Base-by-base conservation (phyloP, 2,888 invertebrate species). In the Sinhomidia bicolor region DNA sequence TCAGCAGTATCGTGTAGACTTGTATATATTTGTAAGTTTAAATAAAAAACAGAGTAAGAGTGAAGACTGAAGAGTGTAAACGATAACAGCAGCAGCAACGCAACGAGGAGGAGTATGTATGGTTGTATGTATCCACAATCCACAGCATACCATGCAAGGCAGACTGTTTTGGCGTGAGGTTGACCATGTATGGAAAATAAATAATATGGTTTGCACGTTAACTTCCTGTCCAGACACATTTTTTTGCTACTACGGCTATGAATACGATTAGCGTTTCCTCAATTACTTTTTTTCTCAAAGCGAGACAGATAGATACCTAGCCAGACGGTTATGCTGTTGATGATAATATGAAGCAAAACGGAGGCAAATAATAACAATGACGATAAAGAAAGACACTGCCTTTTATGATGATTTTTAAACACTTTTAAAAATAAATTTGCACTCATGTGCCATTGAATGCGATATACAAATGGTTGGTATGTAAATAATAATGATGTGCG, bases 181-280 rank as follows among this genome's bases (percentile, higher is more conserved):
- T 81, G 26, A 23, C 10, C 44, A 71, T 71, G 44, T 41, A 80
- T 54, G 32, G 54, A 60, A 60, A 80, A 60, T 60, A 60, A 60
- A 60, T 60, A 60, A 57, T 47, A 82, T 26, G 47, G 57, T 68
- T 65, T 51, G 57, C 32, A 74, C 57, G 32, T 84, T 57, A 41
- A 74, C 82, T 81, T 87, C 87, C 87, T 87, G 87, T 87, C 87
- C 71, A 57, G 71, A n/a, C 47, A 54, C 29, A 51, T 1, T n/a
- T 71, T 32, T 83, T 84, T 57, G 47, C 9, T 76, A n/a, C 44
- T 76, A n/a, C 47, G 62, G 26, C 57, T 80, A 62, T 81, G 62
- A 62, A 81, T 81, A 68, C 32, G 82, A 82, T 68, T 82, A 82
- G 47, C 47, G 29, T 82, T 62, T 68, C 65, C 82, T 82, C 54